These are phyloP conservation scores for Pristiophorus japonicus DNA, from an alignment of 2,113 vertebrate species.

Conservation along the genomic window DNA sequence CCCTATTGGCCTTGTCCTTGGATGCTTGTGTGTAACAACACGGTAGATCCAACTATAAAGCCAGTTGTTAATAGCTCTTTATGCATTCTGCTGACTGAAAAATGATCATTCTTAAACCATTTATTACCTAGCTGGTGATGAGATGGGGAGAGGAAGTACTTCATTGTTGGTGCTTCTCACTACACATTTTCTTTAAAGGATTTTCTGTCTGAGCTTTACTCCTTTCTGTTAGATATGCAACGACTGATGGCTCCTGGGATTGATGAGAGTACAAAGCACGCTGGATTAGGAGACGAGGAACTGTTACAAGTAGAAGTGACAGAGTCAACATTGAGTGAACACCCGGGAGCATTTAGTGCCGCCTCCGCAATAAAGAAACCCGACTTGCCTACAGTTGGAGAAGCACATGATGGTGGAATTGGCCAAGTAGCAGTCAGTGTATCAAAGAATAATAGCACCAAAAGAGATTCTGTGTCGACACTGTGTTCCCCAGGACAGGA, in stretches of 20 bases:
- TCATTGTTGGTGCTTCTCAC: not conserved
- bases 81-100: not conserved
- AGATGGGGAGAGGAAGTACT: not conserved
- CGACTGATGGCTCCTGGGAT: constrained; percentile 63
- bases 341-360: not conserved
- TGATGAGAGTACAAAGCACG: constrained; percentile 57
- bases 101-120: not conserved
- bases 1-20: not conserved
- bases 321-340: not conserved
- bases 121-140: not conserved
- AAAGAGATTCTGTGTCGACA: not conserved
- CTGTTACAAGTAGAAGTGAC: not conserved
- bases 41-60: not conserved
- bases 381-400: not conserved
- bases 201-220: not conserved
- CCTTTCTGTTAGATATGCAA: constrained; percentile 66
- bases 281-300: constrained; percentile 46
- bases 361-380: not conserved
- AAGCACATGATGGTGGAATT: not conserved
- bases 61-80: not conserved
- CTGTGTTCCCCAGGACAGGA: not conserved
- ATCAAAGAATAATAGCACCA: not conserved
- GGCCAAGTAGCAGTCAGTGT: not conserved
- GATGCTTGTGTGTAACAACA: not conserved
- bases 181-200: not conserved